phyloP scores from a whole-genome alignment of 2,888 invertebrate species.

The Yponomeuta sedellus region DNA sequence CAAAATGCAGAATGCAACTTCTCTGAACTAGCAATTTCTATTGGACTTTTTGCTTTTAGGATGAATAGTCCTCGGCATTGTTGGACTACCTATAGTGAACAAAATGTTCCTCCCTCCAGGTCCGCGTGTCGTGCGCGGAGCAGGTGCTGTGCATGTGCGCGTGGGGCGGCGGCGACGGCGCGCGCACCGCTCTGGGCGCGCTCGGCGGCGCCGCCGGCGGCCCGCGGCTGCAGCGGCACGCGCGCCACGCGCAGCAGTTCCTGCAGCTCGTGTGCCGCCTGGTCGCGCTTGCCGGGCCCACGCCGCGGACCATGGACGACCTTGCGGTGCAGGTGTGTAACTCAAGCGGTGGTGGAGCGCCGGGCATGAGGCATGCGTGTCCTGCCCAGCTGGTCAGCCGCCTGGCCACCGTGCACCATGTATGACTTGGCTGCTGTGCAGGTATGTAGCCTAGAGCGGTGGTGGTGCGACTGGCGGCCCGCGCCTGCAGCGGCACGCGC shows the following conservation, averaged over 20 bases:
- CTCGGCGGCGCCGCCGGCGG: conserved; percentile 48
- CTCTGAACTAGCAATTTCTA: too few species aligned
- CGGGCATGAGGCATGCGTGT: too few species aligned
- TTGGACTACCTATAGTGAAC: too few species aligned
- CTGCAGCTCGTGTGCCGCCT: conserved; percentile 83
- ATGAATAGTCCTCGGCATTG: too few species aligned
- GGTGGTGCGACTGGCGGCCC: conserved; percentile 42
- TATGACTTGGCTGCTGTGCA: too few species aligned
- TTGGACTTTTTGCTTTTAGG: too few species aligned
- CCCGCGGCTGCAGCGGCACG: conserved; percentile 67
- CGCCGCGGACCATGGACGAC: conserved; percentile 81
- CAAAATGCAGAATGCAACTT: too few species aligned
- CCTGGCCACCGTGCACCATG: too few species aligned
- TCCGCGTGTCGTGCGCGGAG: conserved; percentile 87
- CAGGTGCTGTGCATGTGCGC: conserved; percentile 90
- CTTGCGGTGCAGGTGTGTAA: conserved; percentile 48
- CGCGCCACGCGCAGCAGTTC: conserved; percentile 86
- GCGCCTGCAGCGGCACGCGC: conserved; percentile 75
- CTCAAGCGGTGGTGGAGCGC: conserved; percentile 48
- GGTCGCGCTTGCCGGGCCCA: conserved; percentile 81
- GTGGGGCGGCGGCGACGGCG: conserved; percentile 80
- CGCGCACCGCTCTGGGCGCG: conserved; percentile 51
- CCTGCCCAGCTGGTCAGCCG: too few species aligned
- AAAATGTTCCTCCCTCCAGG: conserved; percentile 44
- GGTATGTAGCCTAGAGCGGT: too few species aligned